Evolutionary conservation across 2,113 vertebrate species (phyloP), one percentile per base, ranked within the genome.

Genomic region (Rissa tridactyla): DNA sequence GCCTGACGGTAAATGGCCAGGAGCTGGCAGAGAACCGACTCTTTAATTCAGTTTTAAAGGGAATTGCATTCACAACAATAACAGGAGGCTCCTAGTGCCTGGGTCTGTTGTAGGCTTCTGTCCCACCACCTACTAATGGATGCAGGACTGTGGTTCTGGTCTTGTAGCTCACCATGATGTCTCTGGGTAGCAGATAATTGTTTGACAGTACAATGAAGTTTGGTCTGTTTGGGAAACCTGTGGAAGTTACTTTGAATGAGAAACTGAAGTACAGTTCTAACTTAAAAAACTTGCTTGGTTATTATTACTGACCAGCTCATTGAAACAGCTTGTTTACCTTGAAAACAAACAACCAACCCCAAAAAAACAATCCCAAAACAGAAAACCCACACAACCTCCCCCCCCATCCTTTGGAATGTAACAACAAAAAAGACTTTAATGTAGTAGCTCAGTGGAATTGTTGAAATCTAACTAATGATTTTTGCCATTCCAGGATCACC

Each of bases 401-500:
- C 16, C 3, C 7, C 17, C 14, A 8, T 46, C 32, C 58, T 4
- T 38, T 60, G 68, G 62, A 10, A 9, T 1, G 25, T 21, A 47
- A 10, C 0, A 3, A 14, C 82, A n/a, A 34, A 8, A 5, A 12
- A 9, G 26, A 1, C 34, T 65, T 65, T 15, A 21, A 20, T 15
- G 40, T 26, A 15, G 8, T 36, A 65, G 40, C 25, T 49, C 2
- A 6, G 14, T 60, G 32, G 26, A 42, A 51, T 36, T 61, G 11
- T 30, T 32, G 90, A 32, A 72, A 23, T 40, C 49, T 96, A 32
- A 91, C 38, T 3, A 3, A 3, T 27, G 16, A 0, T 65, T 81
- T 88, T 51, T 94, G 70, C n/a, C 13, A 1, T 97, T 97, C 10
- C 83, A 99, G 99, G 99, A 99, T 98, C 99, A 99, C 96, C 99